These are phyloP conservation scores for Thunnus maccoyii DNA, from an alignment of 2,113 vertebrate species.

Conservation along the genomic window DNA sequence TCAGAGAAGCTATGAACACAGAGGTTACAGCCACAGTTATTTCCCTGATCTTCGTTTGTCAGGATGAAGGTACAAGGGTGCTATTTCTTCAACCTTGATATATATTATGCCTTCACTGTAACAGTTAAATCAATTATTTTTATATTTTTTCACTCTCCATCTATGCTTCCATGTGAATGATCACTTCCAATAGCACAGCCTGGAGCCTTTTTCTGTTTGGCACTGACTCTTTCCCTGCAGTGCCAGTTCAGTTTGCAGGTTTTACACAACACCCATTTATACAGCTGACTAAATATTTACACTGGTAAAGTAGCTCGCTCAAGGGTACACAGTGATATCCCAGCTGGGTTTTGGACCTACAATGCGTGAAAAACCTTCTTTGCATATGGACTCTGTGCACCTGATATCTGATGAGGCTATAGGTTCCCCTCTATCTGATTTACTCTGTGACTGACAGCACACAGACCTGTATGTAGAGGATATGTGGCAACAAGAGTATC, in stretches of 20 bases:
- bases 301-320: slow-evolving; percentile 75
- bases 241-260: slow-evolving; percentile 63
- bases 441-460: slow-evolving; percentile 20
- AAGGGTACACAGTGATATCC: slow-evolving; percentile 74
- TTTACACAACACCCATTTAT: slow-evolving; percentile 75
- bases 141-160: neutral
- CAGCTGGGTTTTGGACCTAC: slow-evolving; percentile 63
- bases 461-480: slow-evolving; percentile 5
- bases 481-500: neutral
- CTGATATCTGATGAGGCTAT: slow-evolving; percentile 57
- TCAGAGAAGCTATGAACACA: slow-evolving; percentile 29
- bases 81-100: neutral
- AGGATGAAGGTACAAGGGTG: neutral
- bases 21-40: neutral
- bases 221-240: slow-evolving; percentile 45
- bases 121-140: slow-evolving; percentile 11
- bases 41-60: neutral
- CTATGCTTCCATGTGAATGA: no score
- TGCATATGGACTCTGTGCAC: slow-evolving; percentile 65
- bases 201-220: slow-evolving; percentile 41
- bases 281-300: slow-evolving; percentile 83
- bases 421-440: neutral
- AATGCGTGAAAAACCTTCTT: slow-evolving; percentile 70
- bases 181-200: neutral
- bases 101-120: neutral